Percentiles rank a stretch among this genome's conserved stretches.
Evolutionary conservation across 2,797 vertebrate species (phyloP).

Genomic region (Notoglanidium macrostoma): DNA sequence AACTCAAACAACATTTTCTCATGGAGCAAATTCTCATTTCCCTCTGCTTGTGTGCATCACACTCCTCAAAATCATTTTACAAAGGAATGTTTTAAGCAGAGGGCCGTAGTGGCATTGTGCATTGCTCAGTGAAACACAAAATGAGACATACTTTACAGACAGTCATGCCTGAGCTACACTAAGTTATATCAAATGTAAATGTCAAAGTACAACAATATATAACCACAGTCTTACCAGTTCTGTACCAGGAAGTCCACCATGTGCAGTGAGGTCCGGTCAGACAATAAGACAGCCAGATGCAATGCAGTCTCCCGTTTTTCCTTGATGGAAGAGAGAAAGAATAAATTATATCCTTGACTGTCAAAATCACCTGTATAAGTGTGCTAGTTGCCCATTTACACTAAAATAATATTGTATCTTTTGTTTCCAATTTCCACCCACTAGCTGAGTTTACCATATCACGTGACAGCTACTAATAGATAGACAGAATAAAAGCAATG

Average conservation of each 20-base stretch:
- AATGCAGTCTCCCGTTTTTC: slow-evolving; percentile 82
- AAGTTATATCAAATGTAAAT: neutral
- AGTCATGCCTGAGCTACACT: neutral
- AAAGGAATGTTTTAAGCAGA: neutral
- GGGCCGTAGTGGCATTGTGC: neutral
- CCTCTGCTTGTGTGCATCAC: neutral
- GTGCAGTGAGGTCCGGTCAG: slow-evolving; percentile 82
- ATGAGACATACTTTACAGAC: neutral
- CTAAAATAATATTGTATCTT: neutral
- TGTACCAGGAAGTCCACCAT: slow-evolving; percentile 85
- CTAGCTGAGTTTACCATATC: neutral
- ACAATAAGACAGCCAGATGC: slow-evolving; percentile 80
- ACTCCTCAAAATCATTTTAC: neutral
- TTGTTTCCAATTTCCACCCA: neutral
- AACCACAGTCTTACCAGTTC: slow-evolving; percentile 70
- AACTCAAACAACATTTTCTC: neutral
- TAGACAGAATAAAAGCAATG: no score
- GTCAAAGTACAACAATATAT: neutral
- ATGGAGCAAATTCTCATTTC: neutral
- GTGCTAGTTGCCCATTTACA: no score
- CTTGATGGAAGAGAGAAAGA: slow-evolving; percentile 62
- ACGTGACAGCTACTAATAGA: neutral
- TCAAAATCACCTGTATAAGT: neutral
- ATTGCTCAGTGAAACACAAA: neutral
- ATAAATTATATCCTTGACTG: neutral